Evolutionary conservation across 2,888 invertebrate species (phyloP).

Genomic region (Melitaea athalia): DNA sequence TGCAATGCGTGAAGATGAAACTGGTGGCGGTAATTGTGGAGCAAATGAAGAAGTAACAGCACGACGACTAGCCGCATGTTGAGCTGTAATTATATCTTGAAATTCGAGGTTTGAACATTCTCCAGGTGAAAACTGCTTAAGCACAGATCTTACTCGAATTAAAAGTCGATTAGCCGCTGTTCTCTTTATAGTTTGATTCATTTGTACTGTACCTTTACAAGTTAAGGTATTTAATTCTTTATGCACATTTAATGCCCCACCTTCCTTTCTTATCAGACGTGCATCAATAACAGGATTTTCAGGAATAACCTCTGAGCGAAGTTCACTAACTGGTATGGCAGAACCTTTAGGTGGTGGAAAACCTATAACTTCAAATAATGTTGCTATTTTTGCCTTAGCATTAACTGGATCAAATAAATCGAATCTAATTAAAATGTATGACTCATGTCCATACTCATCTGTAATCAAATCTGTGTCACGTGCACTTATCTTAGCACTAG

Average conservation of each 20-base stretch:
- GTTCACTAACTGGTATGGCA: slow-evolving; percentile 48
- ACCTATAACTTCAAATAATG: slow-evolving; percentile 59
- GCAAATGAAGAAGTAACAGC: slow-evolving; percentile 73
- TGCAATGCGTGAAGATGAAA: slow-evolving; percentile 49
- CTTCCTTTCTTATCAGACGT: slow-evolving; percentile 61
- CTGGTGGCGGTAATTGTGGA: slow-evolving; percentile 60
- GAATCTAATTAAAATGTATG: slow-evolving; percentile 63
- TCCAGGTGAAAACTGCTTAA: slow-evolving; percentile 66
- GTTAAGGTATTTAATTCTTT: slow-evolving; percentile 65
- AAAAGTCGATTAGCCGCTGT: slow-evolving; percentile 72
- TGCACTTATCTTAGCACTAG: slow-evolving; percentile 62
- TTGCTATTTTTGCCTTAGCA: slow-evolving; percentile 55
- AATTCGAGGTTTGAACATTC: slow-evolving; percentile 61
- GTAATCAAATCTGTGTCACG: slow-evolving; percentile 52
- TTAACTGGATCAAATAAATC: slow-evolving; percentile 62
- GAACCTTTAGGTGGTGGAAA: slow-evolving; percentile 51
- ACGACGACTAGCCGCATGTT: slow-evolving; percentile 66
- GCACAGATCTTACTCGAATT: slow-evolving; percentile 62
- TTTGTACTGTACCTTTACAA: slow-evolving; percentile 59
- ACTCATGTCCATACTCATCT: slow-evolving; percentile 61
- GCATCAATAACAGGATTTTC: slow-evolving; percentile 60
- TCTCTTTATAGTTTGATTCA: slow-evolving; percentile 71
- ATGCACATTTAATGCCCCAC: slow-evolving; percentile 71
- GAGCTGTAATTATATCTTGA: slow-evolving; percentile 68
- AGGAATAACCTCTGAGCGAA: slow-evolving; percentile 50